Evolutionary conservation across 2,888 invertebrate genomes (phyloP).

Genomic region (Dinocampus coccinellae): DNA sequence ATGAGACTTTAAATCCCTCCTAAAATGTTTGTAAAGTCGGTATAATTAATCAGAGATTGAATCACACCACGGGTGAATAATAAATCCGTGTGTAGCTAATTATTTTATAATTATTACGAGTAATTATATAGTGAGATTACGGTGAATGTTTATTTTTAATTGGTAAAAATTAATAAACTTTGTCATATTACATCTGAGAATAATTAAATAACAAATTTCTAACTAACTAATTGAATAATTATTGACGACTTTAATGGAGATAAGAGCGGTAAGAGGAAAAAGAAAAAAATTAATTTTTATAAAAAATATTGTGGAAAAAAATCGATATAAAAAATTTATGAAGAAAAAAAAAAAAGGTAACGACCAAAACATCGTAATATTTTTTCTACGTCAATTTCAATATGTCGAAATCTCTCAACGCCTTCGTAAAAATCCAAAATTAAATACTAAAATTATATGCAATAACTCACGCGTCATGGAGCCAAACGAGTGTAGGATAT

Average conservation of each 20-base stretch:
- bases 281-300: too few relatives aligned
- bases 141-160: too few relatives aligned
- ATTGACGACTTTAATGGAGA: too few relatives aligned
- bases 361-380: not conserved
- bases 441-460: slow-evolving; percentile 32
- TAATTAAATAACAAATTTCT: too few relatives aligned
- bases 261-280: too few relatives aligned
- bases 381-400: not conserved
- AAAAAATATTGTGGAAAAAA: too few relatives aligned
- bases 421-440: slow-evolving; percentile 6
- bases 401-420: slow-evolving; percentile 17
- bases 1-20: slow-evolving; percentile 39
- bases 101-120: slow-evolving; percentile 16
- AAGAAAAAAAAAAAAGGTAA: too few relatives aligned
- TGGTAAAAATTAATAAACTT: too few relatives aligned
- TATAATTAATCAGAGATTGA: slow-evolving; percentile 38
- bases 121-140: too few relatives aligned
- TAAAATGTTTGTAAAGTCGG: slow-evolving; percentile 23
- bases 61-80: not conserved
- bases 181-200: too few relatives aligned
- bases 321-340: too few relatives aligned
- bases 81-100: slow-evolving; percentile 8
- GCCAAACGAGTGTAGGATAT: not conserved
- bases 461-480: slow-evolving; percentile 23
- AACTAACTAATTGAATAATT: too few relatives aligned